Conservation (phyloP, 2,113 vertebrate species). For the Sitta europaea region DNA sequence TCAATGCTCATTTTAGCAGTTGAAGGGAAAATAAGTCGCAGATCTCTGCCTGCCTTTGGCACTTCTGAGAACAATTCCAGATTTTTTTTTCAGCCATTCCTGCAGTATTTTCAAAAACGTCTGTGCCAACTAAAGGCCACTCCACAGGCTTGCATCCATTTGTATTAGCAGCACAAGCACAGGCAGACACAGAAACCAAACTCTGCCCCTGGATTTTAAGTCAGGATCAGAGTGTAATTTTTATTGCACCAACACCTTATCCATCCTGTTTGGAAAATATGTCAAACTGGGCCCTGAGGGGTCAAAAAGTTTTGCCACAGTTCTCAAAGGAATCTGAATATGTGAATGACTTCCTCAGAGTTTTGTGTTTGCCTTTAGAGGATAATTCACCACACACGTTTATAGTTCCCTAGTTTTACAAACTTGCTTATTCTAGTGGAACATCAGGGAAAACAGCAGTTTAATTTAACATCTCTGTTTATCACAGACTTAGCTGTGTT, state of each 20-base stretch:
- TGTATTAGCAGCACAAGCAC: accelerated
- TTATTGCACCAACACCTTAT: not conserved
- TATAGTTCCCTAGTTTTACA: not conserved
- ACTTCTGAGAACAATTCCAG: not conserved
- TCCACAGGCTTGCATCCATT: no score
- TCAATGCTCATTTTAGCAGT: not conserved
- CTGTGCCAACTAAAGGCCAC: not conserved
- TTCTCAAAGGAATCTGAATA: not conserved
- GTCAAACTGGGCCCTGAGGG: not conserved
- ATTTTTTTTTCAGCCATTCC: not conserved
- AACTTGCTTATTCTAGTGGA: constrained; percentile 28
- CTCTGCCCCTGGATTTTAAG: not conserved
- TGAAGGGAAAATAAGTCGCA: not conserved
- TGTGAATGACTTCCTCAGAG: not conserved
- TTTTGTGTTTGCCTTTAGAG: not conserved
- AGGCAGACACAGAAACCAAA: not conserved
- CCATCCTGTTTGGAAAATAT: not conserved
- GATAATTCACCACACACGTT: not conserved
- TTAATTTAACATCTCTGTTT: constrained; percentile 63
- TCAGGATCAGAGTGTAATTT: not conserved
- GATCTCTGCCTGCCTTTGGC: not conserved
- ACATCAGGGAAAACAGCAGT: constrained; percentile 10
- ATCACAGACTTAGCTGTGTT: constrained; percentile 45
- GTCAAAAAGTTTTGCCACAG: not conserved
- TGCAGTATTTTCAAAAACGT: not conserved